Evolutionary conservation across 2,113 vertebrate genomes (phyloP).

Genomic region (Catharus bicknelli): DNA sequence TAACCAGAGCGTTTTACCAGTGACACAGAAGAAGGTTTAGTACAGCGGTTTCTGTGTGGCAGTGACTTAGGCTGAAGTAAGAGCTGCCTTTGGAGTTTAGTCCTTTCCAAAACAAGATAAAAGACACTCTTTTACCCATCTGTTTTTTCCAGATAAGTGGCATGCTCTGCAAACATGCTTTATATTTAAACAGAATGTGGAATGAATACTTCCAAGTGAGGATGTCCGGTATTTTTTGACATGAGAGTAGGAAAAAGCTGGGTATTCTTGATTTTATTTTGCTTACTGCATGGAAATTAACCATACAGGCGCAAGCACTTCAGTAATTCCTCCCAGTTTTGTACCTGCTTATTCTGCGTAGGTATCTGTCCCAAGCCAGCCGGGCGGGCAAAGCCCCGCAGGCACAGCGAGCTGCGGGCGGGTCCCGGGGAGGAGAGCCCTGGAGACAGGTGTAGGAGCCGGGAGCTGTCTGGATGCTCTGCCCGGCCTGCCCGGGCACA

Average conservation of each 20-base stretch:
- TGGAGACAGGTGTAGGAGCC: background rate
- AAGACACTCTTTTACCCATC: background rate
- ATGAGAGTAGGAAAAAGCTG: background rate
- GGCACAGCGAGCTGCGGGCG: fast-evolving
- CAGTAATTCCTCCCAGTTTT: background rate
- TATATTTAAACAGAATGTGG: background rate
- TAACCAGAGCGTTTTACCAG: background rate
- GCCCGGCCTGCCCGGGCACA: background rate
- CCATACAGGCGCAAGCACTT: fast-evolving
- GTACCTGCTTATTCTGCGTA: too few species aligned
- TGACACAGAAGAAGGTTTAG: background rate
- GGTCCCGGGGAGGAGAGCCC: background rate
- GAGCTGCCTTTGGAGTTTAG: background rate
- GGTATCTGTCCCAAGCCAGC: too few species aligned
- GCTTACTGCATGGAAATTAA: background rate
- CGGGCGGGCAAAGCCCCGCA: fast-evolving
- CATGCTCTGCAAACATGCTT: background rate
- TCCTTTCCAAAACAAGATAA: background rate
- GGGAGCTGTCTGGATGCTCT: background rate
- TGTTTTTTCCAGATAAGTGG: background rate
- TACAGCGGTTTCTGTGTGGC: background rate
- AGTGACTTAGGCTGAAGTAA: background rate
- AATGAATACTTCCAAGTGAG: background rate
- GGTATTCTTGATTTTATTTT: background rate
- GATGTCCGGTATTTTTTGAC: background rate